Evolutionary conservation across 2,797 vertebrate species (phyloP).

Genomic region (Gymnothorax javanicus): DNA sequence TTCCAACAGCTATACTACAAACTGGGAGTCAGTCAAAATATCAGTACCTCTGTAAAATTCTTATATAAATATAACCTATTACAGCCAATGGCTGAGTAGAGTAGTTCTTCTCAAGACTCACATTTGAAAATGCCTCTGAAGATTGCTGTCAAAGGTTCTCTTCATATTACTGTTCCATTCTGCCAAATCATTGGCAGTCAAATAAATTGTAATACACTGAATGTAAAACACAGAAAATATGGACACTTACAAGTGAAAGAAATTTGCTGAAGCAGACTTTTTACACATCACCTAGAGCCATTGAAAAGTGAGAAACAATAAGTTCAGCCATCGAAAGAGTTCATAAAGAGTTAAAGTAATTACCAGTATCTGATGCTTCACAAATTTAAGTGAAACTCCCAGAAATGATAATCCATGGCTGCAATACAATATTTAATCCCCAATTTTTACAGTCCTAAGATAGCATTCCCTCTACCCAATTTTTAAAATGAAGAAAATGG

Average conservation of each 20-base stretch:
- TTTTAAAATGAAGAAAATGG: conserved; percentile 3
- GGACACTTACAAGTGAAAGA: neutral
- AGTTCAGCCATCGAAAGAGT: neutral
- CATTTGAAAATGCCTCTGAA: neutral
- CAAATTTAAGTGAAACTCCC: neutral
- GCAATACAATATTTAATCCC: neutral
- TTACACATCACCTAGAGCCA: neutral
- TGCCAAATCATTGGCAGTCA: neutral
- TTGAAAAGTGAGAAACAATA: neutral
- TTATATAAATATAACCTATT: neutral
- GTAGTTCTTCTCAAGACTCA: neutral
- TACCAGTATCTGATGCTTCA: neutral
- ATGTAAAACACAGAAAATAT: neutral
- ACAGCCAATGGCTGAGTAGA: neutral
- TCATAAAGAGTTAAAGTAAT: too few relatives aligned
- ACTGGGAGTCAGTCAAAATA: neutral
- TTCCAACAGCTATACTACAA: neutral
- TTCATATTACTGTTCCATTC: neutral
- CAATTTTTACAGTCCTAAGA: neutral
- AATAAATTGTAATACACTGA: neutral
- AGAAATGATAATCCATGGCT: conserved; percentile 3
- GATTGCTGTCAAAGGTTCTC: neutral
- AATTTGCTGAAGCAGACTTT: neutral
- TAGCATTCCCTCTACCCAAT: neutral
- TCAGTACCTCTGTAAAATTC: neutral